A percentile compares a stretch with the other conserved stretches of the same genome.
These are phyloP conservation scores for Calephelis virginiensis DNA, from an alignment of 1,140 invertebrate genomes.

Conservation along the genomic window DNA sequence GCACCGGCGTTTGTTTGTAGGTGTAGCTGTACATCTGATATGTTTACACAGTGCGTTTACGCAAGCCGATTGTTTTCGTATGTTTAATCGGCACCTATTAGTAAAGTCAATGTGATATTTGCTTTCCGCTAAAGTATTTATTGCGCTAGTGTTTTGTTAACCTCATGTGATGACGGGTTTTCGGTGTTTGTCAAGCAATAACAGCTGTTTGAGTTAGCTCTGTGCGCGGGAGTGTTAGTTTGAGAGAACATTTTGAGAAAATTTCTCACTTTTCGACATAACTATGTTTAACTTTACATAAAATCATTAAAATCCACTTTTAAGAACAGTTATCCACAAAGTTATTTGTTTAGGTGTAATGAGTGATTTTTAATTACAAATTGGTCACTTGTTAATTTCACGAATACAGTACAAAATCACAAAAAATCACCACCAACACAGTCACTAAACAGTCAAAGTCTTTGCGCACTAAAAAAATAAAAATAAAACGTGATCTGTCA, in stretches of 20 bases:
- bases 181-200: slow-evolving; percentile 70
- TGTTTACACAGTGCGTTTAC: slow-evolving; percentile 46
- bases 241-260: slow-evolving; percentile 20
- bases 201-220: slow-evolving; percentile 59
- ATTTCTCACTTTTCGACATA: slow-evolving; percentile 5
- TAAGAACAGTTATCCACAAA: no score
- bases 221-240: slow-evolving; percentile 43
- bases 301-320: background rate
- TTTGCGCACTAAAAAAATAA: slow-evolving; percentile 47
- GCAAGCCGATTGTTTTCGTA: slow-evolving; percentile 54
- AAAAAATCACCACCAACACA: slow-evolving; percentile 13
- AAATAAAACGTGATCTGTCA: slow-evolving; percentile 47
- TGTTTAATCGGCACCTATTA: slow-evolving; percentile 65
- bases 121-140: slow-evolving; percentile 59
- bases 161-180: slow-evolving; percentile 72
- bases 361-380: background rate
- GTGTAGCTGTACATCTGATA: slow-evolving; percentile 41
- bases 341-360: no score
- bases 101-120: slow-evolving; percentile 52
- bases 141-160: slow-evolving; percentile 71
- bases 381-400: slow-evolving; percentile 19
- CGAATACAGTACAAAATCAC: slow-evolving; percentile 14
- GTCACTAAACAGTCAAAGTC: slow-evolving; percentile 32
- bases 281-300: background rate
- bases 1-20: slow-evolving; percentile 4